Conservation (phyloP, 2,113 vertebrate species). For the Dipodomys ordii region DNA sequence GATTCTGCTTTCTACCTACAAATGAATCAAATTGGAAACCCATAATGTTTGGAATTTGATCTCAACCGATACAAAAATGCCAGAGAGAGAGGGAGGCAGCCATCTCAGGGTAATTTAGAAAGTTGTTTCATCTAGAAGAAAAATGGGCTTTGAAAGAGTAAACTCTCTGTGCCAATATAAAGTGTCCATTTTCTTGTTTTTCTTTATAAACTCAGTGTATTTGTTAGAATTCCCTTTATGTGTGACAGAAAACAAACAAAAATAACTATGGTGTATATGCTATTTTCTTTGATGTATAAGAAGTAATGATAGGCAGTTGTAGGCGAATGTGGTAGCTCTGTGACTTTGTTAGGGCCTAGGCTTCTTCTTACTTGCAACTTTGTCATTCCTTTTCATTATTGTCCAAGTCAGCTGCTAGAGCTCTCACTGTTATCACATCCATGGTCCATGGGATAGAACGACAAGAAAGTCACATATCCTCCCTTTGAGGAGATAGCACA, state of each 20-base stretch:
- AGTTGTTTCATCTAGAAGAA: background rate
- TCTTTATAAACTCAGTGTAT: background rate
- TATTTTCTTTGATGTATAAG: slow-evolving; percentile 29
- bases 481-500: slow-evolving; percentile 14
- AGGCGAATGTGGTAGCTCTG: background rate
- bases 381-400: background rate
- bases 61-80: slow-evolving; percentile 52
- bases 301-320: background rate
- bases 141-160: background rate
- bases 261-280: background rate
- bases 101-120: slow-evolving; percentile 33
- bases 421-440: background rate
- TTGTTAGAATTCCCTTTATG: background rate
- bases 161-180: background rate
- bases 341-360: background rate
- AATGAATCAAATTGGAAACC: slow-evolving; percentile 47
- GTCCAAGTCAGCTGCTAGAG: background rate
- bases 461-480: background rate
- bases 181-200: background rate
- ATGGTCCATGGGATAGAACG: background rate
- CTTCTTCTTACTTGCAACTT: background rate
- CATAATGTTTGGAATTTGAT: slow-evolving; percentile 42
- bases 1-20: background rate
- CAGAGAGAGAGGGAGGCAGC: background rate
- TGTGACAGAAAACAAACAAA: background rate